phyloP scores from a whole-genome alignment of 2,888 invertebrate species.

The Cetonia aurata region DNA sequence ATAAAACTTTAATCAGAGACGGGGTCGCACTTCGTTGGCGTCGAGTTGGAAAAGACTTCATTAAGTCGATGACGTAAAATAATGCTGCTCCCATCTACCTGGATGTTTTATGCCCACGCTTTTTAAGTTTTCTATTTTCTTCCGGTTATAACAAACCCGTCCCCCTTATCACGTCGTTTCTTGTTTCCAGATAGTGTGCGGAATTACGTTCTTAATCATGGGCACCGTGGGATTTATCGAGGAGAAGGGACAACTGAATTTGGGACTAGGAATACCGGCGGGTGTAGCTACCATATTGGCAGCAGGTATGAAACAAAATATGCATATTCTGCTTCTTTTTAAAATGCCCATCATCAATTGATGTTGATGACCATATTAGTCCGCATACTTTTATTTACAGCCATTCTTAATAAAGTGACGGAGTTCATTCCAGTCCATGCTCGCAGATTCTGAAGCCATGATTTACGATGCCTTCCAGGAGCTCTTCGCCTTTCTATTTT shows the following conservation, averaged over 20 bases:
- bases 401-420: too few relatives aligned
- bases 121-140: background rate
- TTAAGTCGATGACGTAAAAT: conserved; percentile 10
- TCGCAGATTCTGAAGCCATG: too few relatives aligned
- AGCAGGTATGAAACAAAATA: conserved; percentile 66
- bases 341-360: too few relatives aligned
- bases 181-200: conserved; percentile 71
- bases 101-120: too few relatives aligned
- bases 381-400: too few relatives aligned
- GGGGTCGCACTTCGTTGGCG: background rate
- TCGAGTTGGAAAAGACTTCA: conserved; percentile 5
- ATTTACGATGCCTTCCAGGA: too few relatives aligned
- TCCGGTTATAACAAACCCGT: background rate
- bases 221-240: conserved; percentile 75
- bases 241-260: conserved; percentile 73
- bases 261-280: conserved; percentile 74
- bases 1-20: conserved; percentile 4
- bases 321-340: too few relatives aligned
- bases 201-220: conserved; percentile 74
- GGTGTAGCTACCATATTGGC: conserved; percentile 72
- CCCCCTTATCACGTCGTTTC: background rate
- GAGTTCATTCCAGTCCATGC: too few relatives aligned
- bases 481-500: too few relatives aligned
- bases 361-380: too few relatives aligned
- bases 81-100: background rate